Percentiles rank a stretch among this genome's conserved stretches.
Evolutionary conservation across 2,113 vertebrate genomes (phyloP).

Genomic region (Hippocampus guttulatus): DNA sequence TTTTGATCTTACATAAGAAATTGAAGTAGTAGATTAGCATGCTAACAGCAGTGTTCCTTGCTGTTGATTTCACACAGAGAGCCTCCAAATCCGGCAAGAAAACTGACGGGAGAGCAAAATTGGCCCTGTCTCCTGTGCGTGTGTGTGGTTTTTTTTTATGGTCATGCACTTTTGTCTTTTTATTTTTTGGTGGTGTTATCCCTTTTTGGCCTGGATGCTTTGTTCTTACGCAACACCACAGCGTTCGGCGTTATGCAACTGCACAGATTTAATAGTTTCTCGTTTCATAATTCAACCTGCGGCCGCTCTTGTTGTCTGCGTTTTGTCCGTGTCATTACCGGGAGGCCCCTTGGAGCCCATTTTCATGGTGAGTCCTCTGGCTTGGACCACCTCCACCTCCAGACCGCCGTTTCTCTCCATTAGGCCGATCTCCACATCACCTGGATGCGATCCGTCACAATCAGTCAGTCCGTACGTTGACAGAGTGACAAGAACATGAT

Average conservation of each 20-base stretch:
- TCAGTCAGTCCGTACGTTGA: background rate
- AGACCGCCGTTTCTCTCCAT: constrained; percentile 91
- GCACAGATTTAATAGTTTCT: constrained; percentile 9
- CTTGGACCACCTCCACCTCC: constrained; percentile 97
- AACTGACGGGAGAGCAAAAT: no score
- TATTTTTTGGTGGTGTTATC: background rate
- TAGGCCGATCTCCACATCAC: constrained; percentile 93
- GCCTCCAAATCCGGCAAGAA: no score
- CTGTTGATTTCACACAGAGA: no score
- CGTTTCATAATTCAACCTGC: constrained; percentile 19
- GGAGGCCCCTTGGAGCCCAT: constrained; percentile 92
- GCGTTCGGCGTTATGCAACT: constrained; percentile 33
- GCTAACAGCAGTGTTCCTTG: no score
- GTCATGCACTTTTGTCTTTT: constrained; percentile 12
- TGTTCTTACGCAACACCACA: constrained; percentile 21
- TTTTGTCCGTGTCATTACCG: constrained; percentile 68
- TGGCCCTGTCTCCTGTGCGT: no score
- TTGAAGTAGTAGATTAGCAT: background rate
- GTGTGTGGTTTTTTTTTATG: background rate
- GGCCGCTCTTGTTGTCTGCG: background rate
- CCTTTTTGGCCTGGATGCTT: background rate
- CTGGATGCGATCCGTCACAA: constrained; percentile 57
- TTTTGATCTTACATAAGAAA: no score
- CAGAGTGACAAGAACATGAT: background rate
- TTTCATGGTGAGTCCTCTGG: constrained; percentile 91